Evolutionary conservation across 2,888 invertebrate genomes (phyloP).

Genomic region (Orthonychiurus folsomi): DNA sequence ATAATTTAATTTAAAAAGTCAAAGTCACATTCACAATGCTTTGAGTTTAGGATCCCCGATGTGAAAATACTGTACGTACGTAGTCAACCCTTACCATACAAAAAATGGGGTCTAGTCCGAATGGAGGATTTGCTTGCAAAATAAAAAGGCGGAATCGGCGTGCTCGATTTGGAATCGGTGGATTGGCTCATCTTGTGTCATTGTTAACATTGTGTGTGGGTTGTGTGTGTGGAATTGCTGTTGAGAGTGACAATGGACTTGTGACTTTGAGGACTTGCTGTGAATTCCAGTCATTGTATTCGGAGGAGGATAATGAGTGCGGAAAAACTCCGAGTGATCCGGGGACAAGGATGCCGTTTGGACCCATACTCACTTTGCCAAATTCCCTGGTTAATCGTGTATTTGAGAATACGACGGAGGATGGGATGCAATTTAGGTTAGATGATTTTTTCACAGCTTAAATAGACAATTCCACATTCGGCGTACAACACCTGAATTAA

Average conservation of each 20-base stretch:
- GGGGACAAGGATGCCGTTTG: neutral
- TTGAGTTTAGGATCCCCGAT: too few relatives aligned
- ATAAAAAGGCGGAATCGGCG: neutral
- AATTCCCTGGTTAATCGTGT: neutral
- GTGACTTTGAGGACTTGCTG: constrained; percentile 4
- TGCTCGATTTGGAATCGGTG: neutral
- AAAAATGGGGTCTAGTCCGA: neutral
- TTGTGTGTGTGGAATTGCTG: neutral
- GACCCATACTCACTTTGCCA: neutral
- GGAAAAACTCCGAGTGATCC: neutral
- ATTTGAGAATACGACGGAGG: neutral
- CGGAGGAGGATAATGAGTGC: neutral
- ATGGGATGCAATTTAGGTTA: neutral
- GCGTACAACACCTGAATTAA: too few relatives aligned
- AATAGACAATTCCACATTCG: neutral
- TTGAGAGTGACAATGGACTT: neutral
- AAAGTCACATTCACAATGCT: too few relatives aligned
- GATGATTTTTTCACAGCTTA: neutral
- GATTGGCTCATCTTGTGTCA: too few relatives aligned
- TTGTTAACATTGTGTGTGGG: too few relatives aligned
- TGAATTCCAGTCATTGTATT: neutral
- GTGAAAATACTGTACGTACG: too few relatives aligned
- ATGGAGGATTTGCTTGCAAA: neutral
- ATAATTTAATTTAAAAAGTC: neutral
- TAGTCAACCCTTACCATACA: too few relatives aligned